Evolutionary conservation across 2,888 invertebrate genomes (phyloP), one percentile per base, ranked within the genome.

Genomic region (Mesoligia furuncula): DNA sequence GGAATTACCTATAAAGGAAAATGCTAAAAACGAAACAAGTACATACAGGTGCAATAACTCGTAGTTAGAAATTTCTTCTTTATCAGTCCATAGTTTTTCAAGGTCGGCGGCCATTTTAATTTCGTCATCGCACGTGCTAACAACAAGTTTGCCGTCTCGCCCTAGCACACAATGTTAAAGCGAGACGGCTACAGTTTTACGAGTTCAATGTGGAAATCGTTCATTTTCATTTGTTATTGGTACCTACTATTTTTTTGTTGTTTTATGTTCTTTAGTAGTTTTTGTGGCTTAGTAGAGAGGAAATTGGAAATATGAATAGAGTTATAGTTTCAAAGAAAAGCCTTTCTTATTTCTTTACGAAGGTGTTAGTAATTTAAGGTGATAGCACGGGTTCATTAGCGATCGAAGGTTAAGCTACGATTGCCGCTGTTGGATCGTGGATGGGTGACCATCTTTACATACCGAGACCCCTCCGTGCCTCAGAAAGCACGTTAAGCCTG

Each of bases 11-110:
- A 0, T 24, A 39, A 42, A 39, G 13, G n/a, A 51, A 79, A 80
- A 73, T 54, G 8, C 9, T 17, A 61, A 42, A 31, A 69, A 36
- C 13, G 9, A 24, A 73, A 73, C 36, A 51, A 20, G 51, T 51
- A 11, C 24, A 0, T 24, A 20, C 62, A 51, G 48, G 39, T 83
- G 24, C 65, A 42, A 4, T 39, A 76, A 45, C 24, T 31, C 67
- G 57, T 68, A 65, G 77, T 76, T 84, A 79, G 84, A 68, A 82
- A 87, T 87, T 89, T 88, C 86, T 79, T 79, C 61, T 73, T 88
- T 88, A 88, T 88, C 88, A 88, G 79, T 39, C 6, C 67, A 71
- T 79, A 79, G 84, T 72, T 84, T 75, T 77, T 78, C 88, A 88
- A 88, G 88, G 88, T 66, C 75, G 48, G 8, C 77, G 13, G 86